Conservation (phyloP, 2,113 vertebrate genomes). For the Oncorhynchus keta region DNA sequence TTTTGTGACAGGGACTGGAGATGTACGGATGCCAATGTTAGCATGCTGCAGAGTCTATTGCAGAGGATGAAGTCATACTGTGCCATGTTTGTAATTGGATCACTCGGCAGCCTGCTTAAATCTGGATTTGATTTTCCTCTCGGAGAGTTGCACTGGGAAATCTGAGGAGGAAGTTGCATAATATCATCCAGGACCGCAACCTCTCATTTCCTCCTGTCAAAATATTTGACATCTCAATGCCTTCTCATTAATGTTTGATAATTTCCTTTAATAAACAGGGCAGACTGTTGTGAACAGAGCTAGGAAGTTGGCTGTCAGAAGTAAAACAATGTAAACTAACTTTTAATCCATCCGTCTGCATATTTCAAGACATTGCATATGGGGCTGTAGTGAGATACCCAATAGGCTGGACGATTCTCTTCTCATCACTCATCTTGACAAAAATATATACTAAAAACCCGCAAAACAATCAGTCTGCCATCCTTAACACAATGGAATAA, state of each 20-base stretch:
- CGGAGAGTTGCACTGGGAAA: slow-evolving; percentile 14
- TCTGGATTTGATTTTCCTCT: not conserved
- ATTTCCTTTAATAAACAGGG: not conserved
- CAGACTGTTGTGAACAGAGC: too few species aligned
- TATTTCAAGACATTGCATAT: too few species aligned
- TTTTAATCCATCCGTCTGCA: too few species aligned
- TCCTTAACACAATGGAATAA: too few species aligned
- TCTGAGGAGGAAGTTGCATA: not conserved
- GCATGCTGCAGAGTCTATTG: slow-evolving; percentile 38
- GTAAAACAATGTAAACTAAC: too few species aligned
- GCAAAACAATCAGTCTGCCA: too few species aligned
- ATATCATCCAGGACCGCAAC: slow-evolving; percentile 5
- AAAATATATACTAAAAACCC: too few species aligned
- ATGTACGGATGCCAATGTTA: slow-evolving; percentile 49
- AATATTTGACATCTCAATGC: slow-evolving; percentile 2
- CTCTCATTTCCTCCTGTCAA: slow-evolving; percentile 15
- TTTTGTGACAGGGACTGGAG: slow-evolving; percentile 50
- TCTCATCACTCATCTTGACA: too few species aligned
- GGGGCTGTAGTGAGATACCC: too few species aligned
- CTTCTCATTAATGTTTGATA: not conserved
- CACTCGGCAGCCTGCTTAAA: slow-evolving; percentile 24
- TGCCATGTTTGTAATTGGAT: slow-evolving; percentile 51
- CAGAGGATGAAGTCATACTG: slow-evolving; percentile 49
- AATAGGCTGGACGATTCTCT: too few species aligned
- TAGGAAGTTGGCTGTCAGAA: too few species aligned